Evolutionary conservation across 92 coral and sea anemone species (phyloP), one percentile per base, ranked within the genome.

Genomic region (Porites lobata): DNA sequence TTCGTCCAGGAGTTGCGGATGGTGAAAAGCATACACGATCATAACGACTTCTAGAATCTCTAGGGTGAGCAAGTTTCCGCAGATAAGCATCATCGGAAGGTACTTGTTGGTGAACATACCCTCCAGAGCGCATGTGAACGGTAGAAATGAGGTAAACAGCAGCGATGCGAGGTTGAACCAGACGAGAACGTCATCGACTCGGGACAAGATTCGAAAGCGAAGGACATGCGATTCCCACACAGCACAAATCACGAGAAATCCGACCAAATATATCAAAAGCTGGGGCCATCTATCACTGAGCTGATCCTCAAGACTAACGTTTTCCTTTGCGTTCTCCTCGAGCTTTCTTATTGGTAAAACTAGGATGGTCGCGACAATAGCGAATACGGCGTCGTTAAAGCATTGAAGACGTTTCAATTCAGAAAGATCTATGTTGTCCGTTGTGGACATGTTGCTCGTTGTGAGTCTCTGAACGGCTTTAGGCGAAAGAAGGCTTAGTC

Each of bases 171-270:
- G 86, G 74, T 98, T 98, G 79, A 98, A 85, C 98, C 98, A 96
- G 20, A 98, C 98, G 7, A 98, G 89, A 12, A 96, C 94, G 80
- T 98, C 99, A 65, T 98, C 99, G 5, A 90, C 95, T 66, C 93
- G 94, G 7, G 98, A 95, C 13, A 98, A 87, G 68, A 98, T 90
- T 50, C 96, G 94, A 89, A 96, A 98, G 24, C 99, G 91, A 76
- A 90, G 90, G 43, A 98, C 98, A 58, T 98, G 99, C 20, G 98
- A 92, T 61, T 98, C 98, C 99, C 99, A 98, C 52, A 96, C 92
- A 22, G 99, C 94, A 63, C 98, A 95, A 66, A 98, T 93, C 52
- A 98, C 92, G 29, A 95, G 92, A 81, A 98, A 98, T 17, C 96
- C 98, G 14, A 92, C 86, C 11, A 98, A 87, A 72, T 98, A 98